A percentile compares a stretch with the other conserved stretches of the same genome.
Evolutionary conservation across 2,113 vertebrate species (phyloP).

Genomic region (Aphelocoma coerulescens): DNA sequence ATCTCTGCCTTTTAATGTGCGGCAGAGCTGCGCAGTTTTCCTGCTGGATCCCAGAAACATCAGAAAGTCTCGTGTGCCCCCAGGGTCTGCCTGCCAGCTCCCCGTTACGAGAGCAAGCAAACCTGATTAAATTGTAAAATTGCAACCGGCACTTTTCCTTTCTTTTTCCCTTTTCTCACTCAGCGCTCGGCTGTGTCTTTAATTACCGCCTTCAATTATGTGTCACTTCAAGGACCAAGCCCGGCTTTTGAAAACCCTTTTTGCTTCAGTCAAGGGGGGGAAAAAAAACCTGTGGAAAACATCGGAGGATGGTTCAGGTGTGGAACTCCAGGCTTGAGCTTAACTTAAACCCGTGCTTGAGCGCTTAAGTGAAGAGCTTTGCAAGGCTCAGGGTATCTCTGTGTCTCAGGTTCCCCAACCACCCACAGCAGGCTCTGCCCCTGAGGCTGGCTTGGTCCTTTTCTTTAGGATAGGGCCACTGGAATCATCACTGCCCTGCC

Average conservation of each 20-base stretch:
- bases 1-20: neutral
- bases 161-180: neutral
- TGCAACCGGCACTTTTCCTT: slow-evolving; percentile 10
- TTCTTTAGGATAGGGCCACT: neutral
- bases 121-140: slow-evolving; percentile 26
- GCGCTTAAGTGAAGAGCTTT: neutral
- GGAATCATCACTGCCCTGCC: accelerated
- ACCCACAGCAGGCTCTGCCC: neutral
- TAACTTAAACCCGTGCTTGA: neutral
- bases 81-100: neutral
- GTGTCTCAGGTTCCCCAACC: neutral
- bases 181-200: neutral
- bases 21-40: neutral
- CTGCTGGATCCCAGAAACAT: neutral
- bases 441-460: neutral
- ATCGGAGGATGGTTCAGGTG: accelerated
- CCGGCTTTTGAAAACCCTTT: neutral
- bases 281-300: neutral
- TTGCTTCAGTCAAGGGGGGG: neutral
- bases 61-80: neutral
- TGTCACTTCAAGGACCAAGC: neutral
- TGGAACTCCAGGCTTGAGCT: neutral
- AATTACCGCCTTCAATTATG: slow-evolving; percentile 10
- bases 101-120: neutral
- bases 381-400: neutral